Evolutionary conservation across 2,888 invertebrate species (phyloP), one percentile per base, ranked within the genome.

Genomic region (Horisme vitalbata): DNA sequence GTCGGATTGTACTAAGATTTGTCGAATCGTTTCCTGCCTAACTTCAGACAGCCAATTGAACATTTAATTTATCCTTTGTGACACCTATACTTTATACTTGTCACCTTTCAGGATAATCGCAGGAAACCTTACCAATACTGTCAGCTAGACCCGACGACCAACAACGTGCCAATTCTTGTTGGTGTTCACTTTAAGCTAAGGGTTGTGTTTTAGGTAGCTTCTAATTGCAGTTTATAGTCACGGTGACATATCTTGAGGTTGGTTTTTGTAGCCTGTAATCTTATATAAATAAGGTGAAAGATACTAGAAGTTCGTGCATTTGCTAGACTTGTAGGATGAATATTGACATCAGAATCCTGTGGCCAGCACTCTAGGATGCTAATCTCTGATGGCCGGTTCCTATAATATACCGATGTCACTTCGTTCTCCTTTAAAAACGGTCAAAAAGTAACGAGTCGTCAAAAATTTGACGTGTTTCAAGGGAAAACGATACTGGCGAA

Each of bases 191-290:
- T 21, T 27, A 36, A 41, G 59, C 53, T 68, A 61, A 69, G 68
- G 79, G 82, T 83, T 84, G 82, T 84, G 83, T 81, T 68, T 71
- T 56, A 60, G 46, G 47, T 65, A 71, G 62, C 61, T 59, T 62
- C 54, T 59, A 52, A 61, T 58, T 48, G 59, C 63, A 61, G 23
- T n/a, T 3, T 55, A 60, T 63, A 65, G 59, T 59, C 69, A 75
- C 71, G 63, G 65, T 69, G 74, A 82, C 81, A 83, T 84, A 85
- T 85, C 83, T 68, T 56, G 38, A 61, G 66, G 68, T 75, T 69
- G 70, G 68, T 77, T 71, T 65, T 66, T 59, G 76, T 79, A 71
- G 52, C 8, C 49, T 59, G 38, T 46, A 39, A 15, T 36, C 31
- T 37, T 38, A 49, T 28, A 28, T 32, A n/a, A n/a, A 23, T 41